Evolutionary conservation across 2,113 vertebrate species (phyloP).

Genomic region (Zosterops japonicus): DNA sequence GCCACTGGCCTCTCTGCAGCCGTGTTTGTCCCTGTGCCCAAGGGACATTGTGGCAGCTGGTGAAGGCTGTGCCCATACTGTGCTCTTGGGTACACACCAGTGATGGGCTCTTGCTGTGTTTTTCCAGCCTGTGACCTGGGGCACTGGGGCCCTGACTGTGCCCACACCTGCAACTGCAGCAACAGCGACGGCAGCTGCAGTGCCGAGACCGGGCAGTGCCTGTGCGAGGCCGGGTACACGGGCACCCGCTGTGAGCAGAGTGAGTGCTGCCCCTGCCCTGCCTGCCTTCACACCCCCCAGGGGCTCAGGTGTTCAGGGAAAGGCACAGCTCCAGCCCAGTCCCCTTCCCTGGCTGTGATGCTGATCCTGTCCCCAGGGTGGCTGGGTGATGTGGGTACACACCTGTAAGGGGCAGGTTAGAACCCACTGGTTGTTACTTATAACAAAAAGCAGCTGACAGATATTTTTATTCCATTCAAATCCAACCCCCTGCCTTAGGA

Average conservation of each 20-base stretch:
- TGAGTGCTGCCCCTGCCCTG: constrained; percentile 56
- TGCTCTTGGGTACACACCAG: fast-evolving
- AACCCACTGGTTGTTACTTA: fast-evolving
- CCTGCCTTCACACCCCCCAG: fast-evolving
- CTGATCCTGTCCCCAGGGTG: neutral
- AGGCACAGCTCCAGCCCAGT: fast-evolving
- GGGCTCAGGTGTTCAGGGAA: fast-evolving
- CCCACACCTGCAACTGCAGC: constrained; percentile 81
- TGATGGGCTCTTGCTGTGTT: neutral
- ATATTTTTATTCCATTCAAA: fast-evolving
- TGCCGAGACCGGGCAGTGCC: constrained; percentile 78
- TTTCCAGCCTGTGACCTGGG: constrained; percentile 84
- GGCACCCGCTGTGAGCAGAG: constrained; percentile 81
- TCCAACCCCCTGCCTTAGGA: neutral
- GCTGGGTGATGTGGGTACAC: fast-evolving
- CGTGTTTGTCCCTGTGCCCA: fast-evolving
- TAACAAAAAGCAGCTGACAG: neutral
- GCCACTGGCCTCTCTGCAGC: neutral
- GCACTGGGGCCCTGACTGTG: constrained; percentile 84
- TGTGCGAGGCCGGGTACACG: constrained; percentile 84
- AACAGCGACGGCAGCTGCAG: constrained; percentile 81
- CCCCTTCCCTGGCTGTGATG: neutral
- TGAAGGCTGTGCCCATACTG: fast-evolving
- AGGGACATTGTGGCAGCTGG: fast-evolving
- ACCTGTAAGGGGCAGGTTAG: neutral